Base-by-base conservation (phyloP, 2,113 vertebrate species). In the Tenrec ecaudatus region DNA sequence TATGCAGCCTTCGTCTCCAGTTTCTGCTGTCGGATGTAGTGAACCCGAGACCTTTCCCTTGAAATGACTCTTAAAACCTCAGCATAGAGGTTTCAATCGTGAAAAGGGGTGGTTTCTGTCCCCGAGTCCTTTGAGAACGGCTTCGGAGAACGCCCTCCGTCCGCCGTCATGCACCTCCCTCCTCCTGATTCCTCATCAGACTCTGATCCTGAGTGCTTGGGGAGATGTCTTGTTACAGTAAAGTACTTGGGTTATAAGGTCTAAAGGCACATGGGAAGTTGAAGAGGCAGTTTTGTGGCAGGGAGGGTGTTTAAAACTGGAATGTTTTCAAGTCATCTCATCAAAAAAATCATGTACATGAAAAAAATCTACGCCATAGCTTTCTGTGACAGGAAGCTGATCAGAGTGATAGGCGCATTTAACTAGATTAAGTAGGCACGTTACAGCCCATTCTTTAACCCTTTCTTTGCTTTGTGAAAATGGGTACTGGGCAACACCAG, bases 11-110 rank as follows among this genome's bases (percentile, higher is more conserved):
- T 88, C 38, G 89, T 81, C 66, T 88, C 90, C 20, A 19, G 62
- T n/a, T 83, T 73, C 31, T 82, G 1, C 78, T 47, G 27, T 77
- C 90, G 92, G 92, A 86, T 92, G 94, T 92, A 29, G 64, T 78
- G 3, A 23, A 64, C 86, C 77, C 8, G 36, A 82, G 82, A 73
- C 79, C 36, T 96, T 94, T 85, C 75, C 3, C 11, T 82, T 81
- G 79, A 90, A 88, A 53, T 81, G 68, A 36, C 71, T 81, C 90
- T 64, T 75, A 95, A 92, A 16, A 80, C 88, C 58, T 83, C 79
- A 85, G 73, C 66, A 17, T 19, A 25, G 38, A 86, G 10, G 17
- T 75, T 47, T 79, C 77, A 86, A 90, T 94, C 89, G 89, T 86
- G 27, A 93, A 91, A 93, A 15, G 25, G 25, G 29, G 40, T 77